phyloP scores from a whole-genome alignment of 2,888 invertebrate species.

The Platycnemis pennipes region DNA sequence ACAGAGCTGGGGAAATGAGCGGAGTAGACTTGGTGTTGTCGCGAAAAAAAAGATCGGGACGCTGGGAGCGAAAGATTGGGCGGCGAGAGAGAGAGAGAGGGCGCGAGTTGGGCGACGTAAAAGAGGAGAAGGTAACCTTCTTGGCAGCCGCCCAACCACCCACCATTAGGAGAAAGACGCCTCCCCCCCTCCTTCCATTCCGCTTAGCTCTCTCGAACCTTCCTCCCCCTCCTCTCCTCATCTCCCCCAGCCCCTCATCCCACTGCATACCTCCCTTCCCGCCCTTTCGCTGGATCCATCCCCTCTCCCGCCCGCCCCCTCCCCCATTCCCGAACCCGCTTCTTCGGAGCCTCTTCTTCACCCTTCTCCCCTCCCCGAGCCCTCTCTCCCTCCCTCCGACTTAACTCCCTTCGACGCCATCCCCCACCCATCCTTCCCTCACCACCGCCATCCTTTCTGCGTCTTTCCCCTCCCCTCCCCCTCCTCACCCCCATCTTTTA shows the following conservation, averaged over 20 bases:
- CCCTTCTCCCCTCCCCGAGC: slow-evolving; percentile 73
- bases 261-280: slow-evolving; percentile 2
- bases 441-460: slow-evolving; percentile 30
- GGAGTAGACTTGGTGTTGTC: not conserved
- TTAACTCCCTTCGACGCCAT: slow-evolving; percentile 74
- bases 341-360: slow-evolving; percentile 53
- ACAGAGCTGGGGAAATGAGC: not conserved
- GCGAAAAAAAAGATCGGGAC: slow-evolving; percentile 35
- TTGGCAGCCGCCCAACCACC: slow-evolving; percentile 66
- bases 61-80: not conserved
- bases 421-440: not conserved
- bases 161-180: slow-evolving; percentile 51
- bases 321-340: slow-evolving; percentile 52
- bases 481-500: slow-evolving; percentile 56
- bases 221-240: not conserved
- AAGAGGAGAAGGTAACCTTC: slow-evolving; percentile 65
- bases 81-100: not conserved
- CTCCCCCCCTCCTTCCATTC: not conserved
- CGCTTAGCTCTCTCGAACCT: slow-evolving; percentile 32
- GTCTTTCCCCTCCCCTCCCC: slow-evolving; percentile 20
- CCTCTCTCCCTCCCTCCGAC: slow-evolving; percentile 75
- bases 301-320: not conserved
- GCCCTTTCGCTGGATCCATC: slow-evolving; percentile 34
- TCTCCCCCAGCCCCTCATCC: not conserved
- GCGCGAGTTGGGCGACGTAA: not conserved